Evolutionary conservation across 2,888 invertebrate species (phyloP), one percentile per base, ranked within the genome.

Genomic region (Reticulitermes lucifugus): DNA sequence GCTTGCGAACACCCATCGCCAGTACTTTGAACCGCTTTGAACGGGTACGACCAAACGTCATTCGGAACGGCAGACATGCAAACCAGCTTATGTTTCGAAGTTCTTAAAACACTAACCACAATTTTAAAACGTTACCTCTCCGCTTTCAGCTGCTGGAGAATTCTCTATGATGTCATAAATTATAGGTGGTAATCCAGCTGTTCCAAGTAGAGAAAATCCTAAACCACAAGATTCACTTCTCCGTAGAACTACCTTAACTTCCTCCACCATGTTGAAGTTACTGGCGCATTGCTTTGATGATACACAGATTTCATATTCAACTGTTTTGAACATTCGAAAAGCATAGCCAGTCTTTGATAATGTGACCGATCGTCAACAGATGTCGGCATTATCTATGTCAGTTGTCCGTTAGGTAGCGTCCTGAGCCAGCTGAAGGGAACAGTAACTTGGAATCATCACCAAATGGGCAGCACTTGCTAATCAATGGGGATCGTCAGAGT

Each of bases 151-250:
- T 88, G 97, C 97, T 91, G 98, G 97, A 89, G 97, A 98, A 92
- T 97, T 96, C 92, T 97, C 97, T 90, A 97, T 94, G 91, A 98
- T 97, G 93, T 97, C 96, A 93, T 97, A 97, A 91, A 98, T 97
- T 91, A 98, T 96, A 91, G 97, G 97, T 90, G 97, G 97, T 92
- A 97, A 94, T 91, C 97, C 97, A 90, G 96, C 96, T 92, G 96
- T 96, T 88, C 97, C 97, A 90, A 97, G 94, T 90, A 98, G 93
- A 89, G 97, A 97, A 93, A 98, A 97, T 90, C 98, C 98, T 91
- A 97, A 96, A 91, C 97, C 97, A 87, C 88, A 87, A 91, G 95
- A 94, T 75, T 96, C 96, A 94, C 95, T 96, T 91, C 96, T 95
- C 92, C 95, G 96, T 92, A 97, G 93, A 92, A 96, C 96, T 93